A percentile compares a stretch with the other conserved stretches of the same genome.
These are phyloP conservation scores for Dasyprocta punctata DNA, from an alignment of 2,113 vertebrate genomes.

Conservation along the genomic window DNA sequence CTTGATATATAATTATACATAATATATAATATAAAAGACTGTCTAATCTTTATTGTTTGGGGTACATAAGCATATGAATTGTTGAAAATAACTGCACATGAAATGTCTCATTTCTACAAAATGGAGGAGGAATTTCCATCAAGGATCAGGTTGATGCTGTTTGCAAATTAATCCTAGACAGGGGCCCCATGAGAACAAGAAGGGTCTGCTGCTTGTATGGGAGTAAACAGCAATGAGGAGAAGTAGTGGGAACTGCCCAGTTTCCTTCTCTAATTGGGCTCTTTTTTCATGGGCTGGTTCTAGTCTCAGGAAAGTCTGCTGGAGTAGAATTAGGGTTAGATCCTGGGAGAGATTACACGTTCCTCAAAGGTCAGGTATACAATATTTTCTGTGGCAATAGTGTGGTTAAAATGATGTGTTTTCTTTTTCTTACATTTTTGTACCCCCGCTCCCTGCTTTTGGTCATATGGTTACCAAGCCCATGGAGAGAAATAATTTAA, in stretches of 20 bases:
- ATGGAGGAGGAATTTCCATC: background rate
- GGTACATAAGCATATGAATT: background rate
- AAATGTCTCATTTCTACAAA: slow-evolving; percentile 1
- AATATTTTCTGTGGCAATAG: background rate
- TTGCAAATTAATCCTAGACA: background rate
- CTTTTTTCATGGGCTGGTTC: background rate
- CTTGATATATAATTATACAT: background rate
- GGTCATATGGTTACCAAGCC: background rate
- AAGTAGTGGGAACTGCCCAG: background rate
- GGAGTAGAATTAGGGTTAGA: background rate
- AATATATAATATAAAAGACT: background rate
- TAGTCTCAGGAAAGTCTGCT: background rate
- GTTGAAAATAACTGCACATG: background rate
- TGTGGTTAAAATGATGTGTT: background rate
- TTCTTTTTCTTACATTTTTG: background rate
- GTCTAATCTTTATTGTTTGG: background rate
- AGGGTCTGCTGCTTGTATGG: background rate
- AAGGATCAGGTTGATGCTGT: background rate
- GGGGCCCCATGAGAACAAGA: background rate
- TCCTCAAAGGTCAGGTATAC: background rate
- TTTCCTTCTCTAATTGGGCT: background rate
- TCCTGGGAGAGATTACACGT: background rate
- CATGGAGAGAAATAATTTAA: slow-evolving; percentile 33
- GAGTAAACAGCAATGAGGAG: background rate
- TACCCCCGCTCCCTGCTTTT: background rate